A percentile compares a stretch with the other conserved stretches of the same genome.
These are phyloP conservation scores for Actinia equina DNA, from an alignment of 64 coral and sea anemone species.

Conservation along the genomic window DNA sequence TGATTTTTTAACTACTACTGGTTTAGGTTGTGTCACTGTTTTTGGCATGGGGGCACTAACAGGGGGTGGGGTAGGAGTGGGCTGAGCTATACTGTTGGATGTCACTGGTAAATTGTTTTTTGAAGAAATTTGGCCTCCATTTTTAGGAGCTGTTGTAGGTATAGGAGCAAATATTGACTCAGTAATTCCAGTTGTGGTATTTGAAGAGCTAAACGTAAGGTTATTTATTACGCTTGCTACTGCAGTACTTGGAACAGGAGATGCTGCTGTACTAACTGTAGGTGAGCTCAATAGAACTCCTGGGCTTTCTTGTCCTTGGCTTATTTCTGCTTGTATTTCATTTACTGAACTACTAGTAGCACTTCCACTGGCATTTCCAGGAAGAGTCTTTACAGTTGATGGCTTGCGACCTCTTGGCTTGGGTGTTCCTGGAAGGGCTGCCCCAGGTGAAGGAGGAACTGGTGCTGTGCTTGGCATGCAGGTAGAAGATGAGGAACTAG, in stretches of 20 bases:
- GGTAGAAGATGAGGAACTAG: background rate
- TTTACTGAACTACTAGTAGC: background rate
- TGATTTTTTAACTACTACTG: background rate
- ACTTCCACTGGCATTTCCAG: background rate
- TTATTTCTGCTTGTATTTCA: background rate
- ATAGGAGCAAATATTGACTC: background rate
- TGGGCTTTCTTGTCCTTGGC: background rate
- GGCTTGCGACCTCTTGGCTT: conserved; percentile 83
- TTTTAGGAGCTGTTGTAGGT: background rate
- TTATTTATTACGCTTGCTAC: conserved; percentile 29
- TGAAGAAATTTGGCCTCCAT: background rate
- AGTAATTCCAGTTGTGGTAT: background rate
- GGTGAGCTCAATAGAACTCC: conserved; percentile 22
- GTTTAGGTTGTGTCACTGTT: conserved; percentile 31
- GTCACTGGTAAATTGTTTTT: background rate
- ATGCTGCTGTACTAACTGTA: background rate
- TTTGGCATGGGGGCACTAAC: conserved; percentile 18
- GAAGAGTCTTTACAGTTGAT: conserved; percentile 50
- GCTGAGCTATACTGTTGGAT: background rate
- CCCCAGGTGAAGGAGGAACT: background rate
- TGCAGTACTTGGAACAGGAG: conserved; percentile 19
- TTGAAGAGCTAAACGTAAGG: conserved; percentile 15
- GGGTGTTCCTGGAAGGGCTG: conserved; percentile 32
- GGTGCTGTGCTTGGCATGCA: background rate
- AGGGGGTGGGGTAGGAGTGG: conserved; percentile 7